Evolutionary conservation across 1,140 invertebrate genomes (phyloP), one percentile per base, ranked within the genome.

Genomic region (Zaprionus lachaisei): DNA sequence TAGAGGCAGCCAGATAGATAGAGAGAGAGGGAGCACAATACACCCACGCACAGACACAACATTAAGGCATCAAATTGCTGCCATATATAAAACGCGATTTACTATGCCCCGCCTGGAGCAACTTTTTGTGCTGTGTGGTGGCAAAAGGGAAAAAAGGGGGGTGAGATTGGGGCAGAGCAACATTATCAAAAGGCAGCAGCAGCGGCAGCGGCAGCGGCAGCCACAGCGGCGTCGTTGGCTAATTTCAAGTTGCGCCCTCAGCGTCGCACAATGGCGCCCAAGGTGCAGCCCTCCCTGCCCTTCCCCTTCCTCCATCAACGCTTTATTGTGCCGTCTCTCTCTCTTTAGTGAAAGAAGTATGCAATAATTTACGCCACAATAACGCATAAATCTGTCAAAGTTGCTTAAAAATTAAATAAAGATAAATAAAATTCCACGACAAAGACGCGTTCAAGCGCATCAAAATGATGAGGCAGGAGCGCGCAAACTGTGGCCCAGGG

Each of bases 391-490:
- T 83, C 81, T 83, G 81, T 83, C 81, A 83, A 83, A 83, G 81
- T 83, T 83, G 81, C 65, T 83, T 80, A 83, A 83, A 83, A 83
- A 83, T 83, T 80, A 83, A 83, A 83, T 83, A 83, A 83, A 83
- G 77, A 83, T 83, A 83, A 83, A 83, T 83, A 83, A 83, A 83
- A 83, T 69, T 68, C 77, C 77, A 77, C 51, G 74, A 83, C 62
- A 75, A 82, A 77, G 72, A 66, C 68, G 80, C 80, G 76, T 82
- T 78, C 68, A 79, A 62, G 65, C 80, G 79, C 79, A 79, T 68
- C 80, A 74, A 78, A 71, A 15, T 71, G 67, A 75, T 54, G 76
- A 22, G 37, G 31, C 14, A 14, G 17, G 12, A 54, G 28, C n/a
- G 41, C 41, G 41, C 41, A 17, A 17, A 47, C 41, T 47, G 44